Conservation (phyloP, 2,888 invertebrate genomes). For the Stegophylla sp. region DNA sequence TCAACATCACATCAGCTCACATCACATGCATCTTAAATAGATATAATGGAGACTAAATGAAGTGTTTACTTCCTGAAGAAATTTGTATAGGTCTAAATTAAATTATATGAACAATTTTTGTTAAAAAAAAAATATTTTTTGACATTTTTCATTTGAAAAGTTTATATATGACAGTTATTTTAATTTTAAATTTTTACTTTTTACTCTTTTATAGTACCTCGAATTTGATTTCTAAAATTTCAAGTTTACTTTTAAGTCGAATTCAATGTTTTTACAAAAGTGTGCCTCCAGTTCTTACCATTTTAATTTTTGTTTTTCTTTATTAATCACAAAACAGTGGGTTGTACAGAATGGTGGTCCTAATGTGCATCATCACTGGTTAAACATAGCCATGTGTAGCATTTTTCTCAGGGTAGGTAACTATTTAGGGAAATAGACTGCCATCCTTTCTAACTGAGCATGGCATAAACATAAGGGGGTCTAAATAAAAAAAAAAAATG, state of each 20-base stretch:
- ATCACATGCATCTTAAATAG: not conserved
- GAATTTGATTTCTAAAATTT: not conserved
- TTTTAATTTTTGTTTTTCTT: slow-evolving; percentile 10
- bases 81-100: not conserved
- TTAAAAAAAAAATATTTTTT: not conserved
- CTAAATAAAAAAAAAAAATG: too few relatives aligned
- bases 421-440: too few relatives aligned
- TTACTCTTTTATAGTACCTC: not conserved
- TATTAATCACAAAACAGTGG: not conserved
- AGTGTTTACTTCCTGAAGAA: not conserved
- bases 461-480: too few relatives aligned
- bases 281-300: not conserved
- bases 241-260: not conserved
- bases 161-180: not conserved
- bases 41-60: not conserved
- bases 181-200: not conserved
- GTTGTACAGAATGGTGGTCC: too few relatives aligned
- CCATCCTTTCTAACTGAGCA: too few relatives aligned
- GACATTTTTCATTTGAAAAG: not conserved
- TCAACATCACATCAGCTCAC: slow-evolving; percentile 20
- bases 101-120: not conserved
- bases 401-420: too few relatives aligned
- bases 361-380: too few relatives aligned
- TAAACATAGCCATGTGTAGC: too few relatives aligned
- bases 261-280: not conserved